These are phyloP conservation scores for Cromileptes altivelis DNA, from an alignment of 2,113 vertebrate genomes.

Conservation along the genomic window DNA sequence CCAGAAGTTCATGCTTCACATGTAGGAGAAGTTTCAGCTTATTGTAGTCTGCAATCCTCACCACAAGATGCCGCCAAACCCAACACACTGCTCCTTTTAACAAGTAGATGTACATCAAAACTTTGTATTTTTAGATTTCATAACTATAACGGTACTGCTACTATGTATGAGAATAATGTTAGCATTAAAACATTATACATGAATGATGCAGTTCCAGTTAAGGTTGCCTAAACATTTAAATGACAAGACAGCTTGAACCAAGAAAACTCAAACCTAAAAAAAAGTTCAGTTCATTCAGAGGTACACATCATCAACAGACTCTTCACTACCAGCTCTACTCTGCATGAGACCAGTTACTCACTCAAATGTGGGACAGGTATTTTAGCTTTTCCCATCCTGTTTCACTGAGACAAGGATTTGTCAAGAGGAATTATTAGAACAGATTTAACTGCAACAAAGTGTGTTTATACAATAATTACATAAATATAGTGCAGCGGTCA, in stretches of 20 bases:
- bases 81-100: no score
- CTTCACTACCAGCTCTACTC: background rate
- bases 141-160: no score
- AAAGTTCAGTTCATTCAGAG: background rate
- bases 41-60: no score
- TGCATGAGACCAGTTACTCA: background rate
- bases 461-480: constrained; percentile 28
- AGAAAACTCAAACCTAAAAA: background rate
- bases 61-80: no score
- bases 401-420: background rate
- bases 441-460: background rate
- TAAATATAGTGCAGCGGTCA: constrained; percentile 5
- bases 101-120: no score
- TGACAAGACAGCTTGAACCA: background rate
- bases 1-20: no score
- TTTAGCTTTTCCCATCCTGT: background rate
- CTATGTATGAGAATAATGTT: no score
- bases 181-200: no score
- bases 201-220: no score
- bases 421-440: background rate
- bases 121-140: no score
- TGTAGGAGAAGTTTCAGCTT: no score
- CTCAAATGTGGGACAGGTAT: background rate
- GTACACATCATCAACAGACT: background rate
- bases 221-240: no score